A percentile compares a stretch with the other conserved stretches of the same genome.
Conservation (phyloP, 2,888 invertebrate species). For the Lasioglossum marginatum region DNA sequence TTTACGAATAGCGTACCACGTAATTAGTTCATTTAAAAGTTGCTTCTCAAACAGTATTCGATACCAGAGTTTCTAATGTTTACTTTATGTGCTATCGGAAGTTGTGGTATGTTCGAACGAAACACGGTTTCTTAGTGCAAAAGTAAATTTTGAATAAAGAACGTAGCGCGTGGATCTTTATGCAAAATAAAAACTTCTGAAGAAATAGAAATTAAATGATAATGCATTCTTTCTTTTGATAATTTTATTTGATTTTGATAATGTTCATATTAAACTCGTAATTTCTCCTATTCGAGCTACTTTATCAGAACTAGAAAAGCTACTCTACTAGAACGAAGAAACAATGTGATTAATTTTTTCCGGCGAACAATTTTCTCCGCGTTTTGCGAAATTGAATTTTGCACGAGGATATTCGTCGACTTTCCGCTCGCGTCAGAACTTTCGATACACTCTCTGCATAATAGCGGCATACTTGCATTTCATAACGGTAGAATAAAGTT, state of each 20-base stretch:
- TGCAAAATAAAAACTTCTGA: too few species aligned
- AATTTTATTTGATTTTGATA: too few species aligned
- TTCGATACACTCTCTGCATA: constrained; percentile 4
- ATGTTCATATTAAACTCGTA: too few species aligned
- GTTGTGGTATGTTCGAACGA: neutral
- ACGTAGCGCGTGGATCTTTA: too few species aligned
- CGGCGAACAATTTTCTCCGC: neutral
- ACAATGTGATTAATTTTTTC: neutral
- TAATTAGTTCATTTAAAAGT: neutral
- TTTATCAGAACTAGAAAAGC: too few species aligned
- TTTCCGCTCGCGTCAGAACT: neutral
- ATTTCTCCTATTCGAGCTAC: too few species aligned
- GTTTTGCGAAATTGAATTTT: neutral
- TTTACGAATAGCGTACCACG: neutral
- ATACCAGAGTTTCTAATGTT: neutral
- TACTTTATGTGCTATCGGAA: neutral
- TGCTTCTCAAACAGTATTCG: neutral
- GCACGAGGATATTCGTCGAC: neutral
- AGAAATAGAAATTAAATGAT: too few species aligned
- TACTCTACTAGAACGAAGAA: neutral
- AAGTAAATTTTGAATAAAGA: neutral
- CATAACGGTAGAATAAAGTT: constrained; percentile 13
- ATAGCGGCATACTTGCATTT: neutral
- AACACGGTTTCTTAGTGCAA: neutral
- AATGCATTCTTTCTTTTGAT: too few species aligned